phyloP scores from a whole-genome alignment of 2,888 invertebrate species.

The Hirtodrosophila histrioides region DNA sequence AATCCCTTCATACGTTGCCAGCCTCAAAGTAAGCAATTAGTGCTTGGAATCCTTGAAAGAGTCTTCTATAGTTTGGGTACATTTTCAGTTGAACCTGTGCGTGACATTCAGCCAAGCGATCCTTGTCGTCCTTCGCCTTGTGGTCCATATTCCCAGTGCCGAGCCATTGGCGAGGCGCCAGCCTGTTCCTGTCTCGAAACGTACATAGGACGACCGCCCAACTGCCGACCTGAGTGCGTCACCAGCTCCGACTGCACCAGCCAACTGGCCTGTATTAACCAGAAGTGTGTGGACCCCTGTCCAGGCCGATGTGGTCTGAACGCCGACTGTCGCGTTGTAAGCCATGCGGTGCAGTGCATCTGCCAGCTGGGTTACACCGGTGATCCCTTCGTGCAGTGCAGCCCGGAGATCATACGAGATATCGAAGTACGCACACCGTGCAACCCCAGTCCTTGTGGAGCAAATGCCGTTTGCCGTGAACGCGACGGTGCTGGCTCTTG shows the following conservation, averaged over 20 bases:
- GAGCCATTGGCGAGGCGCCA: constrained; percentile 88
- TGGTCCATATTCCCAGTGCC: constrained; percentile 91
- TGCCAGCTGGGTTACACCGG: constrained; percentile 89
- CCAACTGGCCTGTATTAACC: constrained; percentile 89
- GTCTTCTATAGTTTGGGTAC: neutral
- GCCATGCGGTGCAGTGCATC: constrained; percentile 90
- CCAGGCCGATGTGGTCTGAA: constrained; percentile 89
- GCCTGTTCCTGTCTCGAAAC: constrained; percentile 90
- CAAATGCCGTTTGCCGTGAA: constrained; percentile 90
- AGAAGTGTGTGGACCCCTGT: constrained; percentile 91
- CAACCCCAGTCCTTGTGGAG: constrained; percentile 87
- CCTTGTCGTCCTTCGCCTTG: constrained; percentile 93
- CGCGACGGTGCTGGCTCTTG: constrained; percentile 88
- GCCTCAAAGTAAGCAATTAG: constrained; percentile 84
- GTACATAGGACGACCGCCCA: constrained; percentile 89
- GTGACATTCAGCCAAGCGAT: constrained; percentile 85
- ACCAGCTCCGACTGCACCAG: constrained; percentile 90
- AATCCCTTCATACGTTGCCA: constrained; percentile 91
- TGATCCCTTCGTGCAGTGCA: constrained; percentile 90
- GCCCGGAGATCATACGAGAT: constrained; percentile 80
- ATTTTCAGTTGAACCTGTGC: constrained; percentile 84
- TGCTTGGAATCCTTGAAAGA: neutral
- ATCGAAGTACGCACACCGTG: constrained; percentile 86
- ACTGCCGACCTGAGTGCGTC: constrained; percentile 92
- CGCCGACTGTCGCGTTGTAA: constrained; percentile 90